Percentiles rank a stretch among this genome's conserved stretches.
phyloP scores from a whole-genome alignment of 2,113 vertebrate species.

The Odontesthes bonariensis region DNA sequence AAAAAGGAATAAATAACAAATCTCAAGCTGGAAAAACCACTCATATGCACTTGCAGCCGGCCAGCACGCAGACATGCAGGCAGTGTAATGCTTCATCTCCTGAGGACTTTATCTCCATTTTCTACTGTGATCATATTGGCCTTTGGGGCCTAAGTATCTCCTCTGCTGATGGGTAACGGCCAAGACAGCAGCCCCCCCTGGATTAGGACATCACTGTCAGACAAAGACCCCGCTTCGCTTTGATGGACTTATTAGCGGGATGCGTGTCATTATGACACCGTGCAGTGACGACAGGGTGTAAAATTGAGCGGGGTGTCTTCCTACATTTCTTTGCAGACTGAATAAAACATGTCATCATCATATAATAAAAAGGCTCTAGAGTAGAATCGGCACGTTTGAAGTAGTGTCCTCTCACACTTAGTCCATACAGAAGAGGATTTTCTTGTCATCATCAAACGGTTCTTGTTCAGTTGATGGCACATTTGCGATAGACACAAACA shows the following conservation, averaged over 20 bases:
- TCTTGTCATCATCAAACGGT: neutral
- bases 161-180: constrained; percentile 66
- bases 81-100: constrained; percentile 1
- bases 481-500: neutral
- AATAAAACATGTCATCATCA: constrained; percentile 39
- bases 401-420: neutral
- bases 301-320: constrained; percentile 23
- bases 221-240: constrained; percentile 34
- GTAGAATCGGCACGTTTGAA: neutral
- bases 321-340: constrained; percentile 25
- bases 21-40: neutral
- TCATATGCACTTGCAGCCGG: constrained; percentile 2
- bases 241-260: constrained; percentile 66
- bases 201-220: constrained; percentile 71
- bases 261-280: constrained; percentile 54
- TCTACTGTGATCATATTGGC: constrained; percentile 56
- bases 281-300: constrained; percentile 38
- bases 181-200: constrained; percentile 61
- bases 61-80: constrained; percentile 8
- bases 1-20: constrained; percentile 13
- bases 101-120: constrained; percentile 51
- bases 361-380: constrained; percentile 14
- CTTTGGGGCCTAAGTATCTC: constrained; percentile 66
- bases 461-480: neutral
- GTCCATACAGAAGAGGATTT: neutral